phyloP scores from a whole-genome alignment of 2,797 vertebrate genomes.

The Enteromius mattozi region DNA sequence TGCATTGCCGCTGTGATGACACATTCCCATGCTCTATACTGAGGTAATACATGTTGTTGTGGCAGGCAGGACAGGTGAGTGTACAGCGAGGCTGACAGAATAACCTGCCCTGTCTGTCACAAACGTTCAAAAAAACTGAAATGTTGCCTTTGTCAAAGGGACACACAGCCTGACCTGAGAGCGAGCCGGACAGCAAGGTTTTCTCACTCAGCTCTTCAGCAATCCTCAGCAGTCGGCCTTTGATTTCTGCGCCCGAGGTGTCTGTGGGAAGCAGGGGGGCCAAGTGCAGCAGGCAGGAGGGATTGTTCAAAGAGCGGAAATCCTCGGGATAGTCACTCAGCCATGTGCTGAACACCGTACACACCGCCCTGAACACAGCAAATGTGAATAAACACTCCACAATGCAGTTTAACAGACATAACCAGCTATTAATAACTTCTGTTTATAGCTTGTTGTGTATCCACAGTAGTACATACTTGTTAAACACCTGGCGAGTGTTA shows the following conservation, averaged over 20 bases:
- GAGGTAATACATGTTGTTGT: not conserved
- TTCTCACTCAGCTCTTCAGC: slow-evolving; percentile 80
- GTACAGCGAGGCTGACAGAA: not conserved
- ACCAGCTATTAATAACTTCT: not conserved
- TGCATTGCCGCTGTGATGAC: no score
- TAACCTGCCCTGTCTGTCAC: not conserved
- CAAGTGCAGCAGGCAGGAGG: slow-evolving; percentile 80
- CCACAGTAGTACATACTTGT: slow-evolving; percentile 71
- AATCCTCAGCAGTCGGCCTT: slow-evolving; percentile 69
- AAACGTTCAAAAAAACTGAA: not conserved
- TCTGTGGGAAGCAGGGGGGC: slow-evolving; percentile 77
- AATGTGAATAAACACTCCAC: not conserved
- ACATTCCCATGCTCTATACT: no score
- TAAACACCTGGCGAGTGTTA: slow-evolving; percentile 75
- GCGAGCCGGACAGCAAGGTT: slow-evolving; percentile 69
- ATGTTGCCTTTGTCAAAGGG: not conserved
- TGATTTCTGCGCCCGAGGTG: slow-evolving; percentile 74
- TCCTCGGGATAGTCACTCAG: slow-evolving; percentile 87
- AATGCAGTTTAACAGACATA: not conserved
- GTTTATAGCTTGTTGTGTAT: not conserved
- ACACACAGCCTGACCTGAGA: slow-evolving; percentile 50
- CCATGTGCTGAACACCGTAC: slow-evolving; percentile 86
- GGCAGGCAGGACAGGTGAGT: not conserved
- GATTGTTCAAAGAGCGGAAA: slow-evolving; percentile 78
- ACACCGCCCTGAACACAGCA: slow-evolving; percentile 78